Evolutionary conservation across 1,140 invertebrate species (phyloP).

Genomic region (Asbolus verrucosus): DNA sequence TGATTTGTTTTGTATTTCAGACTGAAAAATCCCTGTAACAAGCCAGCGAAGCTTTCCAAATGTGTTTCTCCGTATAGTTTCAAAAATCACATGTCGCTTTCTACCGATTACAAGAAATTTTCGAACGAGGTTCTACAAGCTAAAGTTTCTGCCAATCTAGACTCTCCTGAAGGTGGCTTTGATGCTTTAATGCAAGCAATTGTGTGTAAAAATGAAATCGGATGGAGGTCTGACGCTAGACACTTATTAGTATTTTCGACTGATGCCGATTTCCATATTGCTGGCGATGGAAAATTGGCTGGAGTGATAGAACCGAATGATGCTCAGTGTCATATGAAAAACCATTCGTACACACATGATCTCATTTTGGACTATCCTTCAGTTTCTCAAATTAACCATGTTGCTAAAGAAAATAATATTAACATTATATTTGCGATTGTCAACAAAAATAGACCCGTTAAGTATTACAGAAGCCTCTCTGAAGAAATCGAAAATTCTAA

Average conservation of each 20-base stretch:
- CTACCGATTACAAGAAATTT: conserved; percentile 70
- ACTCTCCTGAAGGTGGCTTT: conserved; percentile 98
- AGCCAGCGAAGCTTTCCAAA: not conserved
- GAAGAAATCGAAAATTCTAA: conserved; percentile 86
- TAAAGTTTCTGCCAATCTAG: conserved; percentile 94
- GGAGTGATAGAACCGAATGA: conserved; percentile 96
- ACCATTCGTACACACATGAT: conserved; percentile 81
- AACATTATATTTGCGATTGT: conserved; percentile 99
- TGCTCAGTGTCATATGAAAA: conserved; percentile 84
- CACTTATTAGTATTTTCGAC: conserved; percentile 97
- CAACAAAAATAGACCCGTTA: conserved; percentile 76
- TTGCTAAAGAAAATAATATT: conserved; percentile 90
- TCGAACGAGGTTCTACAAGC: conserved; percentile 78
- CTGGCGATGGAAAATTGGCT: conserved; percentile 84
- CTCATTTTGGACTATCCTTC: conserved; percentile 95
- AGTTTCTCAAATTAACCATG: conserved; percentile 88
- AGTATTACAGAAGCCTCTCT: conserved; percentile 81
- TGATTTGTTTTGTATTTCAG: conserved; percentile 47
- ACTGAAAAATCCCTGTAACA: conserved; percentile 53
- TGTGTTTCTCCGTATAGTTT: conserved; percentile 79
- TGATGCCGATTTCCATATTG: conserved; percentile 98
- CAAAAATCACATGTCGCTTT: conserved; percentile 76
- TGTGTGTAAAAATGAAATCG: conserved; percentile 87
- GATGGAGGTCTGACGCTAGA: conserved; percentile 88
- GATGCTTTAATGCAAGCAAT: conserved; percentile 99